Evolutionary conservation across 2,888 invertebrate species (phyloP).

Genomic region (Nowickia ferox): DNA sequence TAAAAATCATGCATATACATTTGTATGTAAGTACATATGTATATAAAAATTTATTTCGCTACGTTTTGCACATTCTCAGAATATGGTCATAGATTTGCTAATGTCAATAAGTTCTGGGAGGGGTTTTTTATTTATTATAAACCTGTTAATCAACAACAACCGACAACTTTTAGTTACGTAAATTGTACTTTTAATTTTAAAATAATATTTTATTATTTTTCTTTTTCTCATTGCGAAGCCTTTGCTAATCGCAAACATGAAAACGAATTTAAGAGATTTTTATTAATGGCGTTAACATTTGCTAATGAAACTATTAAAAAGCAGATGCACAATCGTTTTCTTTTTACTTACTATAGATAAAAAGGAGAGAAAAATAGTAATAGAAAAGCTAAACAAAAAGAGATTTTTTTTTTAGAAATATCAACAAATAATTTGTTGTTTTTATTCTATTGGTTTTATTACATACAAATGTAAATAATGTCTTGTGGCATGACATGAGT

Average conservation of each 20-base stretch:
- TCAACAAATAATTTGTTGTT: background rate
- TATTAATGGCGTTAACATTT: slow-evolving; percentile 18
- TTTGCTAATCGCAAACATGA: background rate
- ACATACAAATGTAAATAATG: slow-evolving; percentile 22
- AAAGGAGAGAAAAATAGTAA: background rate
- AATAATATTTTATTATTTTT: background rate
- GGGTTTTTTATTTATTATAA: slow-evolving; percentile 12
- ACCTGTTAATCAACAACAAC: slow-evolving; percentile 35
- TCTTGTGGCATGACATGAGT: no score
- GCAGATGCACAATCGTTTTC: background rate
- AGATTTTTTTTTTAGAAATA: background rate
- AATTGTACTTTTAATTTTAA: slow-evolving; percentile 23
- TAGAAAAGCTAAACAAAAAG: background rate
- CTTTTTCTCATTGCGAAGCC: background rate
- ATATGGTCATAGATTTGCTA: slow-evolving; percentile 28
- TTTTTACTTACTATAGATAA: background rate
- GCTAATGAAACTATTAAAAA: background rate
- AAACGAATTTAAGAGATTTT: slow-evolving; percentile 24
- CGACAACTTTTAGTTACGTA: slow-evolving; percentile 51
- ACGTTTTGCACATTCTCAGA: slow-evolving; percentile 30
- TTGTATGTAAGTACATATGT: background rate
- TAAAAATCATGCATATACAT: background rate
- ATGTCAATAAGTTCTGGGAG: background rate
- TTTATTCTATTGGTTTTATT: slow-evolving; percentile 2
- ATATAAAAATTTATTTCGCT: background rate